Base-by-base conservation (phyloP, 1,140 invertebrate species). In the Magallana angulata region DNA sequence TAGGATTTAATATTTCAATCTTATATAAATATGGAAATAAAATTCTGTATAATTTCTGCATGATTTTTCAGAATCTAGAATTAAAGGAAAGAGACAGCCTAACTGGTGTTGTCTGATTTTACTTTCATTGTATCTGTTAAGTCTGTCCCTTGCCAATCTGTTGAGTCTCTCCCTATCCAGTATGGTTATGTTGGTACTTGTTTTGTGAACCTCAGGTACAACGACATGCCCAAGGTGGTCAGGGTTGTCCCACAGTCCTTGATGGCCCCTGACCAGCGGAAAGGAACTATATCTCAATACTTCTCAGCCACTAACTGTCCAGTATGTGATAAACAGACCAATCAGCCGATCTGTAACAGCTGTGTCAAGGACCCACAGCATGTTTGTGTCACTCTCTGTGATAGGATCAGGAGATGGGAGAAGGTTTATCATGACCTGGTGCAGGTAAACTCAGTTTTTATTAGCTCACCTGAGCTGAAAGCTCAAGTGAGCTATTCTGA, bases 201-300 rank as follows among this genome's bases (percentile, higher is more conserved):
- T 36, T 30, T 71, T 71, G 8, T 24, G 18, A 62, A 8, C 64
- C 7, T 24, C 30, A 92, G 92, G 92, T 93, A 94, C 84, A 88
- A 91, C 36, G 91, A 93, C n/a, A 91, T 94, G 90, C 93, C 93
- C 0, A 91, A 91, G 71, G 89, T 92, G 9, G 83, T 93, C 18
- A 82, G 92, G 57, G 57, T 91, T 9, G 90, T 89, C 7, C 92
- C 92, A 7, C 87, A 85, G 3, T 82, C 89, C 7, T 30, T 86
- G 14, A 36, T 87, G 24, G 59, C 85, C 11, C 57, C 80, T 11
- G 89, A 91, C 56, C 89, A 86, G 7, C 93, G 90, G 83, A 92
- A 93, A 94, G 96, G 96, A 57, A 98, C 97, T 3, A 97, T 98
- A 88, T 97, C 97, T 0, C 97, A 97, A 91, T 98, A 97, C 95